Percentiles rank a stretch among this genome's conserved stretches.
phyloP scores from a whole-genome alignment of 2,888 invertebrate genomes.

The Trichogramma evanescens region DNA sequence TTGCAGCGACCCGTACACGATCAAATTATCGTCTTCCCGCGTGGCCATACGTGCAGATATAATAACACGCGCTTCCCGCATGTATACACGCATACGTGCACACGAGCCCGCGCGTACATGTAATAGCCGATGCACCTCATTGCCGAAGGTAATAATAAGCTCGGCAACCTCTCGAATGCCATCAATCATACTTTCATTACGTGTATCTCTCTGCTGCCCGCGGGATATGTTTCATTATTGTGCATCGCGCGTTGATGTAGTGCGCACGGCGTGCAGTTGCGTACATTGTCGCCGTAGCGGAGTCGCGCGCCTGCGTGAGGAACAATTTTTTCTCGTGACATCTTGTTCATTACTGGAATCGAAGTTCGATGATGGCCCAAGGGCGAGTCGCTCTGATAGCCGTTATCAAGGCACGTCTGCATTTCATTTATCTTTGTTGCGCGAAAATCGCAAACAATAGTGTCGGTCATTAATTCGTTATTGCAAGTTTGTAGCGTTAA shows the following conservation, averaged over 20 bases:
- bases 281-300: not conserved
- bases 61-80: too few relatives aligned
- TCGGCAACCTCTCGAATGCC: slow-evolving; percentile 31
- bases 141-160: slow-evolving; percentile 36
- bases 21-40: slow-evolving; percentile 13
- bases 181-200: slow-evolving; percentile 49
- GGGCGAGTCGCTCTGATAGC: too few relatives aligned
- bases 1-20: slow-evolving; percentile 5
- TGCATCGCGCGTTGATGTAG: slow-evolving; percentile 20
- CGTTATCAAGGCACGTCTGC: too few relatives aligned
- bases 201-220: slow-evolving; percentile 39
- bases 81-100: too few relatives aligned
- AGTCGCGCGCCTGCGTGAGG: not conserved
- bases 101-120: not conserved
- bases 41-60: not conserved
- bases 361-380: too few relatives aligned
- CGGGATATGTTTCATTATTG: slow-evolving; percentile 39
- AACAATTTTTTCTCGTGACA: too few relatives aligned
- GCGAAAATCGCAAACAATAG: too few relatives aligned
- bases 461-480: too few relatives aligned
- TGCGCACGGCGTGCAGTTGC: slow-evolving; percentile 2
- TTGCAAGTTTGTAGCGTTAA: too few relatives aligned
- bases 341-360: too few relatives aligned
- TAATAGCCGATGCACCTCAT: not conserved
- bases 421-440: too few relatives aligned